Evolutionary conservation across 2,113 vertebrate genomes (phyloP).

Genomic region (Dicerorhinus sumatrensis): DNA sequence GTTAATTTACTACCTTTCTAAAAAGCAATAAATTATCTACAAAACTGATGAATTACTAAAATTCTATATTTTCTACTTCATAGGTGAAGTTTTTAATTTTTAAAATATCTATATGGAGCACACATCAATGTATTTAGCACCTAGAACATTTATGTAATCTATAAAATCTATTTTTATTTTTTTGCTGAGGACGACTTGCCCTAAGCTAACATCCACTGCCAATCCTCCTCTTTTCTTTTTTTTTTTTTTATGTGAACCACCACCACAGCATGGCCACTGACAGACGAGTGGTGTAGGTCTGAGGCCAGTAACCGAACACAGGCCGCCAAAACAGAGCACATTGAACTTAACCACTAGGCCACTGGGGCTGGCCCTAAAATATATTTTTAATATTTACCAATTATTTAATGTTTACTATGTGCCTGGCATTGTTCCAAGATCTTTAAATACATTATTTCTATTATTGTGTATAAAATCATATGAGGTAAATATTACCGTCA

Average conservation of each 20-base stretch:
- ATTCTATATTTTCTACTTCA: not conserved
- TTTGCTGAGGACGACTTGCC: no score
- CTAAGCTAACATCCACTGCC: no score
- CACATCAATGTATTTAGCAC: not conserved
- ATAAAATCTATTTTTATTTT: not conserved
- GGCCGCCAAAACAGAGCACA: no score
- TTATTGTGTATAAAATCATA: not conserved
- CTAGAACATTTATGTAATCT: not conserved
- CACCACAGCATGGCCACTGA: no score
- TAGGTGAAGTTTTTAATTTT: not conserved
- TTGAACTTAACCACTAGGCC: no score
- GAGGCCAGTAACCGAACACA: no score
- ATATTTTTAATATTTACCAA: not conserved
- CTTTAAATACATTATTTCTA: not conserved
- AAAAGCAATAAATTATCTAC: not conserved
- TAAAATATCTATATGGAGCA: not conserved
- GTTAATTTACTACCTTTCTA: not conserved
- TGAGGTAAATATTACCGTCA: not conserved
- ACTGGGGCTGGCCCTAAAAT: not conserved
- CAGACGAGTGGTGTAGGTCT: no score
- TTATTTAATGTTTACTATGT: not conserved
- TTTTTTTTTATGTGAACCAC: no score
- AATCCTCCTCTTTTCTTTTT: no score
- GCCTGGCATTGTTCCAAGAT: not conserved
- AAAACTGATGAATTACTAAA: not conserved